phyloP scores from a whole-genome alignment of 2,888 invertebrate species.

The Parelbella ahira region DNA sequence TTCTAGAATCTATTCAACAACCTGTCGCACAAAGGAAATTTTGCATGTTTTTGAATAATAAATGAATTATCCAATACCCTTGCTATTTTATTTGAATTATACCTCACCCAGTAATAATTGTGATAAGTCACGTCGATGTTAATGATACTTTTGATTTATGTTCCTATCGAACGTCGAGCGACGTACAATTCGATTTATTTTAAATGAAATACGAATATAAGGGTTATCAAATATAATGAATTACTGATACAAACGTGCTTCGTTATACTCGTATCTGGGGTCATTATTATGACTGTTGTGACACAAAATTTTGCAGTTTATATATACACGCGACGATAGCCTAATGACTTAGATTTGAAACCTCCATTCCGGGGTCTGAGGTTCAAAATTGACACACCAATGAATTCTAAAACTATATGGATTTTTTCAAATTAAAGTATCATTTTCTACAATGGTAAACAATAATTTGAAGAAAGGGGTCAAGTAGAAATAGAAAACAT shows the following conservation, averaged over 20 bases:
- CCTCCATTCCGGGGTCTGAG: too few relatives aligned
- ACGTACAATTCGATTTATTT: slow-evolving; percentile 16
- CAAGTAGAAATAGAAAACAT: too few relatives aligned
- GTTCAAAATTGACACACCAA: too few relatives aligned
- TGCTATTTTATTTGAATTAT: slow-evolving; percentile 16
- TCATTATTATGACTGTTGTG: slow-evolving; percentile 9
- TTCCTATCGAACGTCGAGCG: slow-evolving; percentile 10
- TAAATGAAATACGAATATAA: slow-evolving; percentile 7
- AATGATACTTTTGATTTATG: slow-evolving; percentile 18
- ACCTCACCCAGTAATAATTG: slow-evolving; percentile 16
- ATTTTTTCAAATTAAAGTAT: too few relatives aligned
- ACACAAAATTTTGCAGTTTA: slow-evolving; percentile 14
- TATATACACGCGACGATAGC: too few relatives aligned
- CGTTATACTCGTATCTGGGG: slow-evolving; percentile 3
- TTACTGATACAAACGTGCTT: slow-evolving; percentile 9
- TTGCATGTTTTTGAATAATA: slow-evolving; percentile 22
- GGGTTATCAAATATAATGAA: slow-evolving; percentile 14
- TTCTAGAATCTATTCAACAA: slow-evolving; percentile 11
- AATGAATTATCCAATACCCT: slow-evolving; percentile 17
- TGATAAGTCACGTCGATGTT: slow-evolving; percentile 11
- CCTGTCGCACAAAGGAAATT: slow-evolving; percentile 11
- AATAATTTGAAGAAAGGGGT: too few relatives aligned
- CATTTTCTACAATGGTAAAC: too few relatives aligned
- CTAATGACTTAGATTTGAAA: too few relatives aligned
- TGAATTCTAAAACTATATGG: too few relatives aligned